Percentiles rank a stretch among this genome's conserved stretches.
Evolutionary conservation across 2,113 vertebrate species (phyloP).

Genomic region (Pipa parva): DNA sequence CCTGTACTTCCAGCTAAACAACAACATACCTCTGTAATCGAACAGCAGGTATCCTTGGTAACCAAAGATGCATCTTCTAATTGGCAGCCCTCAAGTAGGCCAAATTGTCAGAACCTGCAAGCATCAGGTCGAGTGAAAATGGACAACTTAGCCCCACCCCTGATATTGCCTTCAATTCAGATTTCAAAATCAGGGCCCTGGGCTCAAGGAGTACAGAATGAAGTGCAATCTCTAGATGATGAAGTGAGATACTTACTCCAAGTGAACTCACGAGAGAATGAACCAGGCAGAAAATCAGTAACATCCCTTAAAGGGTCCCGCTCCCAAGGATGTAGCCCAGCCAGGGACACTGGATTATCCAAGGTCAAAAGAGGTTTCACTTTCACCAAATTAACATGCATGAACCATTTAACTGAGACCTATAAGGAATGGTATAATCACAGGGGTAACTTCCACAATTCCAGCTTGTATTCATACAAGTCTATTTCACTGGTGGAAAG

Average conservation of each 20-base stretch:
- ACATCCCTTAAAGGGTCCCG: slow-evolving; percentile 33
- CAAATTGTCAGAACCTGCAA: slow-evolving; percentile 38
- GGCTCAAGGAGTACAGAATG: slow-evolving; percentile 33
- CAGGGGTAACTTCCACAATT: slow-evolving; percentile 2
- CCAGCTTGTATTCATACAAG: slow-evolving; percentile 3
- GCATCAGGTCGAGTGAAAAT: slow-evolving; percentile 33
- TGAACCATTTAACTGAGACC: slow-evolving; percentile 24
- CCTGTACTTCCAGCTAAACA: slow-evolving; percentile 66
- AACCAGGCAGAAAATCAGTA: slow-evolving; percentile 26
- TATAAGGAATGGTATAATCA: slow-evolving; percentile 26
- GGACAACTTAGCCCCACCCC: slow-evolving; percentile 33
- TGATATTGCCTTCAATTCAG: slow-evolving; percentile 38
- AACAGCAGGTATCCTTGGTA: slow-evolving; percentile 41
- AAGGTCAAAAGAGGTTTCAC: slow-evolving; percentile 40
- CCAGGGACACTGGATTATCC: slow-evolving; percentile 36
- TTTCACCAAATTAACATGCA: slow-evolving; percentile 38
- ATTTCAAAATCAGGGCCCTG: slow-evolving; percentile 43
- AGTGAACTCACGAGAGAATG: slow-evolving; percentile 41
- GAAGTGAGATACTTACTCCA: slow-evolving; percentile 30
- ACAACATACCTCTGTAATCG: slow-evolving; percentile 55
- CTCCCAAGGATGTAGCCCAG: slow-evolving; percentile 56
- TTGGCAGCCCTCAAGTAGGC: slow-evolving; percentile 55
- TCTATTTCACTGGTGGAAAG: slow-evolving; percentile 27
- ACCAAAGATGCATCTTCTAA: slow-evolving; percentile 45
- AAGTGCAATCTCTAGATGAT: slow-evolving; percentile 21